Evolutionary conservation across 2,888 invertebrate species (phyloP).

Genomic region (Tethea ocularis): DNA sequence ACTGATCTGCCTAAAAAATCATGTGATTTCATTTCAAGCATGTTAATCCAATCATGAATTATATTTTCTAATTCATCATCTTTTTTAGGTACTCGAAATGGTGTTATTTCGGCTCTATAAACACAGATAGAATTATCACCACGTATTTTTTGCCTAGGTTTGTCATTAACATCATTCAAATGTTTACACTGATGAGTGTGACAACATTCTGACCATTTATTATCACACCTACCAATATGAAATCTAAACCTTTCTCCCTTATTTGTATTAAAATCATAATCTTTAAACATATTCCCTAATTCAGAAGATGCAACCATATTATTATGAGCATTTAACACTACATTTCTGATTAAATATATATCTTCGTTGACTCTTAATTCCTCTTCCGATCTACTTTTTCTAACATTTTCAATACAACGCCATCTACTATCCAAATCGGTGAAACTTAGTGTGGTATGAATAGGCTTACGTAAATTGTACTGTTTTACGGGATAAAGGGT

Average conservation of each 20-base stretch:
- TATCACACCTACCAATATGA: not conserved
- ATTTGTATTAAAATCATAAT: not conserved
- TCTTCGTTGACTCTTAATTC: conserved; percentile 38
- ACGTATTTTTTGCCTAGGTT: conserved; percentile 11
- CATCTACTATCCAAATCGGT: conserved; percentile 25
- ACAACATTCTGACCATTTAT: not conserved
- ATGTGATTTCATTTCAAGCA: conserved; percentile 37
- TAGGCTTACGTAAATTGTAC: conserved; percentile 32
- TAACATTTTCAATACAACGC: conserved; percentile 21
- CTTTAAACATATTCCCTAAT: conserved; percentile 1
- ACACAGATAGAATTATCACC: conserved; percentile 11
- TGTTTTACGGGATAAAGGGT: conserved; percentile 18
- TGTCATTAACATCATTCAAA: not conserved
- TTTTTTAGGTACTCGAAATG: conserved; percentile 11
- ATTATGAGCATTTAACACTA: conserved; percentile 24
- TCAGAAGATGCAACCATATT: conserved; percentile 14
- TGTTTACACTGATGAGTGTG: not conserved
- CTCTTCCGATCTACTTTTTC: conserved; percentile 52
- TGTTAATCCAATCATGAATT: conserved; percentile 47
- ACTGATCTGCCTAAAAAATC: conserved; percentile 29
- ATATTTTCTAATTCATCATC: conserved; percentile 31
- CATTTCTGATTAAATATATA: conserved; percentile 39
- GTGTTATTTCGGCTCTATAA: conserved; percentile 25
- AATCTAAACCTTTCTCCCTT: not conserved
- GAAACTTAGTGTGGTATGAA: conserved; percentile 46